Evolutionary conservation across 2,113 vertebrate species (phyloP).

Genomic region (Platysteira castanea): DNA sequence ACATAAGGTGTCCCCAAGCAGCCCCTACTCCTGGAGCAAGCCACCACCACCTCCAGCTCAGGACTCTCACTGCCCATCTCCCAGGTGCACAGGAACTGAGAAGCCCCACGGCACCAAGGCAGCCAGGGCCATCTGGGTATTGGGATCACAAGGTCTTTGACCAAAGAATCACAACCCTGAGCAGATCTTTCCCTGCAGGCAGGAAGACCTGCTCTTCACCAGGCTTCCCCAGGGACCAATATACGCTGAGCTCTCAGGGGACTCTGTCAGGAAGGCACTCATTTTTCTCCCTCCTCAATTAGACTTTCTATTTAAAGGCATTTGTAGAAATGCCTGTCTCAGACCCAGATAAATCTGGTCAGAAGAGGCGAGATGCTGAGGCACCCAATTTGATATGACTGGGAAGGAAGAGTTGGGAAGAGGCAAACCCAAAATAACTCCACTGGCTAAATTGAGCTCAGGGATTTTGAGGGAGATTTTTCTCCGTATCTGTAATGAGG

Average conservation of each 20-base stretch:
- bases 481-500: fast-evolving
- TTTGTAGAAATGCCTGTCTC: background rate
- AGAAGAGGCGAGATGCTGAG: background rate
- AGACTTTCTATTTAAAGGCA: conserved; percentile 24
- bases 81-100: background rate
- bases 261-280: background rate
- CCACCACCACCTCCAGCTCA: background rate
- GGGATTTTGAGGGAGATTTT: background rate
- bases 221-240: background rate
- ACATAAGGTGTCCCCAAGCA: background rate
- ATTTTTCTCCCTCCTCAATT: background rate
- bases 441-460: background rate
- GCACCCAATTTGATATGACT: background rate
- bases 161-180: background rate
- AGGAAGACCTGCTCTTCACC: background rate
- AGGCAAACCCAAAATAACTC: conserved; percentile 4
- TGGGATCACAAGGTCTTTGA: background rate
- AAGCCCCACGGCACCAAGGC: background rate
- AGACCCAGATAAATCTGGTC: conserved; percentile 10
- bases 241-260: background rate
- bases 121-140: background rate
- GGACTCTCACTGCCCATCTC: background rate
- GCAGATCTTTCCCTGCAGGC: background rate
- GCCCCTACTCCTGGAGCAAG: background rate
- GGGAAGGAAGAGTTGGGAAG: background rate